Base-by-base conservation (phyloP, 2,888 invertebrate genomes). In the Trachelus troglodyta region DNA sequence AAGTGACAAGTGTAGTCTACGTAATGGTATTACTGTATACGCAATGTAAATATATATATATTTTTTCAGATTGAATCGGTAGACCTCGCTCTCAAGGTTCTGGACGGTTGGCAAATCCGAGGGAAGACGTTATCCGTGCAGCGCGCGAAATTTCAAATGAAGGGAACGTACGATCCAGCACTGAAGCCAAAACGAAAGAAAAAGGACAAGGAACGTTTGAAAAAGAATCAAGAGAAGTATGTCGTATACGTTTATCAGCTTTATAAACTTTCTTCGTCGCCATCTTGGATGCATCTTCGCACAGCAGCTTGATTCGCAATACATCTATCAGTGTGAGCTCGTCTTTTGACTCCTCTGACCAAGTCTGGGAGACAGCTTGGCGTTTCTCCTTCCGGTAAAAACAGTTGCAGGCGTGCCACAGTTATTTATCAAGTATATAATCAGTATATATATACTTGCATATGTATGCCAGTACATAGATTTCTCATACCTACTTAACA, bases 91-190 rank as follows among this genome's bases (percentile, higher is more conserved):
- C 91, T 99, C 77, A 96, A 97, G 81, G 94, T 99, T 81, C 92
- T 99, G 74, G 99, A 99, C 92, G 99, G 98, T 1, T 95, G 94
- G 85, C 94, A 96, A 80, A 92, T 96, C 11, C 94, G 96, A 88
- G 97, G 96, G 0, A 94, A 96, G 77, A 96, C 95, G 87, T 93
- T 99, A 9, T 94, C 94, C 87, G 98, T 99, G 3, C 98, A 99
- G 92, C 94, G 95, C 85, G 99, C 99, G 4, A 95, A 96, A 88
- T 99, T 99, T 90, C 95, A 98, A 92, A 93, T 98, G 94, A 99
- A 99, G 92, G 99, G 98, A 23, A 93, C 94, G 74, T 99, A 97
- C 91, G 97, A 99, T 93, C 99, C 99, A 2, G 94, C 95, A 0
- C 94, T 98, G 77, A 98, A 98, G 91, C 98, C 98, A 0, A 98